Evolutionary conservation across 2,888 invertebrate genomes (phyloP), one percentile per base, ranked within the genome.

Genomic region (Sphecodes monilicornis): DNA sequence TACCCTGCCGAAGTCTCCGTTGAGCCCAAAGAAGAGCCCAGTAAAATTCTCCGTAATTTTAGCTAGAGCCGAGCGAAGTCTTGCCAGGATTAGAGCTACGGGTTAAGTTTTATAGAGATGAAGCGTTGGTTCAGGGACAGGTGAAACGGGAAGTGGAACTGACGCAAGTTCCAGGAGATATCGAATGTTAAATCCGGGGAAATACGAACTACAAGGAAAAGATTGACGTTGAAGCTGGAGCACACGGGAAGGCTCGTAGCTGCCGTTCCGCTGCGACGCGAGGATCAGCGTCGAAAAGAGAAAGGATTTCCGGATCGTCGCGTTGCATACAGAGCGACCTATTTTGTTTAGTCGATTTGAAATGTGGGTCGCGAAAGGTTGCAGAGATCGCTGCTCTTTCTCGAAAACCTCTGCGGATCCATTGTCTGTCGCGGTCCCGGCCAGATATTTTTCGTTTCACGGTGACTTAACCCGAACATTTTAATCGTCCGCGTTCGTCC

Each of bases 241-340:
- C 70, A 36, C 73, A 32, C 68, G 50, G 36, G 74, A 54, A 54
- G 78, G 73, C 70, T 75, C 80, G 36, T 22, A 69, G 32, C 54
- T 32, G 60, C 16, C 41, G 64, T 70, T 54, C 54, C 64, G 69
- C 5, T 43, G 73, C 73, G 73, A 73, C 57, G 85, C 77, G 69
- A 11, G 86, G 76, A 80, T 78, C 79, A 84, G 73, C 73, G 43
- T 22, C 54, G 74, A 68, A 68, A 82, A 85, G 82, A 81, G 85
- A 85, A 86, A 82, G 82, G 86, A 85, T 85, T 85, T 82, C 74
- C 73, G 82, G 85, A 82, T 82, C 78, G 76, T 76, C 86, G 74
- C 85, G 86, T 82, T 88, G 89, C 87, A 90, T 90, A 90, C 88
- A 86, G 90, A 90, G 88, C 84, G 85, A 82, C 85, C 86, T 73